Evolutionary conservation across 2,797 vertebrate genomes (phyloP), one percentile per base, ranked within the genome.

Genomic region (Sternarchorhynchus goeldii): DNA sequence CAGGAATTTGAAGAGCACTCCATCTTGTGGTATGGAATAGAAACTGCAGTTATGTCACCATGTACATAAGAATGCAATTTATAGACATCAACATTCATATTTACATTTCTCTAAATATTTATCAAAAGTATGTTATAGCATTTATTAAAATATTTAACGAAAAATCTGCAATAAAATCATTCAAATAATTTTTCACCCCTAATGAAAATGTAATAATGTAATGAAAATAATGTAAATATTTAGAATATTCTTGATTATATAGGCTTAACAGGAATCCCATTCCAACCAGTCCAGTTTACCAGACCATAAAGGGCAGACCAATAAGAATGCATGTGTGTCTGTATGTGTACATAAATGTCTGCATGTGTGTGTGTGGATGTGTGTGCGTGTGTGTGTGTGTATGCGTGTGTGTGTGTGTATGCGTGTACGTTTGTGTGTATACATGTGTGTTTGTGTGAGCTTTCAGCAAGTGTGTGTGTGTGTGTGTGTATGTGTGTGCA

Each of bases 21-120:
- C 83, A 77, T 78, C 83, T 75, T 59, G 83, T 86, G 83, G 82
- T 56, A 56, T 2, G 41, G 36, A 50, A 45, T 68, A 16, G 18
- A 29, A 75, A 80, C 66, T 83, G 62, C 80, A 85, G 58, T 6
- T 34, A 25, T 25, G 7, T 57, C 16, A 31, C 57, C 10, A 25
- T 21, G 21, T 6, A 45, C 39, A 45, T 17, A 1, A 2, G 0
- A 21, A 58, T 56, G 20, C 12, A 50, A 14, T 41, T 66, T n/a
- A 18, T 31, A n/a, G 4, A 56, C 1, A 18, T 59, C 6, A 32
- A 50, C 7, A 12, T 12, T 21, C 67, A 2, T 29, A 20, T 50
- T 67, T 32, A 32, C 5, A 18, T 36, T 45, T 31, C 21, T 69
- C 10, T 62, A 29, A 36, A 29, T 50, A 32, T 50, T 50, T 50